Percentiles rank a stretch among this genome's conserved stretches.
Evolutionary conservation across 92 coral and sea anemone species (phyloP).

Genomic region (Siderastrea radians): DNA sequence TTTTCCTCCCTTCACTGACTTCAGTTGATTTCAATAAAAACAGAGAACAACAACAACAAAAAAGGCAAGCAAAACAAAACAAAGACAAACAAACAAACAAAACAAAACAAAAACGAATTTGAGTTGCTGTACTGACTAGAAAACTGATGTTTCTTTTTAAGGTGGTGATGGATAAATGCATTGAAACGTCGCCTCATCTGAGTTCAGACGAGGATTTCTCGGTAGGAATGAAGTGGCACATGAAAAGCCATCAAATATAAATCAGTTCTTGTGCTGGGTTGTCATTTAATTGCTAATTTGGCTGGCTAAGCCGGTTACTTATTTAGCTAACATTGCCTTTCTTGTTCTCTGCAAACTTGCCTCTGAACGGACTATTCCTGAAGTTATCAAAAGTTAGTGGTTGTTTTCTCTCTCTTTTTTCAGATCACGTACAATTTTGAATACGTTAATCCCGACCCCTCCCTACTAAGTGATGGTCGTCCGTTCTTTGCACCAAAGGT

Average conservation of each 20-base stretch:
- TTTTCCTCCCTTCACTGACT: too few species aligned
- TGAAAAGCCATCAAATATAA: too few species aligned
- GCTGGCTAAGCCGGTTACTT: too few species aligned
- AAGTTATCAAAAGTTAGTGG: not conserved
- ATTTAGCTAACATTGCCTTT: not conserved
- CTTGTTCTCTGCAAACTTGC: too few species aligned
- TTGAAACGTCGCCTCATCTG: conserved; percentile 66
- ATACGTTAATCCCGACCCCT: conserved; percentile 77
- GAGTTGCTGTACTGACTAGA: not conserved
- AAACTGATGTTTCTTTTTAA: not conserved
- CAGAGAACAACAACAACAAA: too few species aligned
- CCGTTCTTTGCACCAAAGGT: conserved; percentile 85
- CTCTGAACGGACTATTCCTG: not conserved
- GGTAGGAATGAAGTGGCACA: conserved; percentile 40
- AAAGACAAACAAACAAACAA: not conserved
- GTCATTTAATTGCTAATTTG: too few species aligned
- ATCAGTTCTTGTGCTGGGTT: not conserved
- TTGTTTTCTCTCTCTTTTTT: not conserved
- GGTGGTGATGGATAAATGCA: conserved; percentile 84
- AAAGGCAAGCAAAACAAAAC: not conserved
- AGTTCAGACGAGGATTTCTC: conserved; percentile 74
- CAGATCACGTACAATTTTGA: conserved; percentile 74
- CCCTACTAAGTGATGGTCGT: conserved; percentile 44
- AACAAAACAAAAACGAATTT: too few species aligned
- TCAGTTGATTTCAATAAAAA: too few species aligned